These are phyloP conservation scores for Diuraphis noxia DNA, from an alignment of 1,140 invertebrate genomes.

Conservation along the genomic window DNA sequence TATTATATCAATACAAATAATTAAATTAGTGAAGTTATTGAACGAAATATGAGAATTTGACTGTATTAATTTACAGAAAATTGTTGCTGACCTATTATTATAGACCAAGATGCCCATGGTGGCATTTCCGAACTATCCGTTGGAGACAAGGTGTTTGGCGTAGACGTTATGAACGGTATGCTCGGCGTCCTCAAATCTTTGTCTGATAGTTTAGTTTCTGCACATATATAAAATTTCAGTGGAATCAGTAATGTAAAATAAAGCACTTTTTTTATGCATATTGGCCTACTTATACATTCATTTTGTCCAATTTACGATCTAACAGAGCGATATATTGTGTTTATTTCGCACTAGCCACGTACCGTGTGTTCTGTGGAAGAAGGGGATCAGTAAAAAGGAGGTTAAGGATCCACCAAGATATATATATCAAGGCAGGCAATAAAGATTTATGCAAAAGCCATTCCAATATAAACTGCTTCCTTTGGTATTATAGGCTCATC, in stretches of 20 bases:
- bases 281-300: background rate
- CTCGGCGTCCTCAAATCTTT: constrained; percentile 10
- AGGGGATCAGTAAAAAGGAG: background rate
- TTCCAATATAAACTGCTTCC: background rate
- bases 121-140: constrained; percentile 46
- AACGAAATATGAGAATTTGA: background rate
- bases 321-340: background rate
- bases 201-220: constrained; percentile 17
- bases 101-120: constrained; percentile 42
- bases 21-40: background rate
- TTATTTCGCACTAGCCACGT: background rate
- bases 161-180: constrained; percentile 15
- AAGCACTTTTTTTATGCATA: background rate
- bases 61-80: background rate
- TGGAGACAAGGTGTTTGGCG: constrained; percentile 25
- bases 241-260: background rate
- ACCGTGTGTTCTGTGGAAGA: background rate
- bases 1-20: background rate
- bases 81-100: constrained; percentile 39
- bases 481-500: background rate
- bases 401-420: background rate
- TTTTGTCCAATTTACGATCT: background rate
- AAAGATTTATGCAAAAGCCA: background rate
- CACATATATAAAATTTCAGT: background rate
- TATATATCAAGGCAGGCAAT: background rate